Base-by-base conservation (phyloP, 2,888 invertebrate species). In the Odontomyia ornata region DNA sequence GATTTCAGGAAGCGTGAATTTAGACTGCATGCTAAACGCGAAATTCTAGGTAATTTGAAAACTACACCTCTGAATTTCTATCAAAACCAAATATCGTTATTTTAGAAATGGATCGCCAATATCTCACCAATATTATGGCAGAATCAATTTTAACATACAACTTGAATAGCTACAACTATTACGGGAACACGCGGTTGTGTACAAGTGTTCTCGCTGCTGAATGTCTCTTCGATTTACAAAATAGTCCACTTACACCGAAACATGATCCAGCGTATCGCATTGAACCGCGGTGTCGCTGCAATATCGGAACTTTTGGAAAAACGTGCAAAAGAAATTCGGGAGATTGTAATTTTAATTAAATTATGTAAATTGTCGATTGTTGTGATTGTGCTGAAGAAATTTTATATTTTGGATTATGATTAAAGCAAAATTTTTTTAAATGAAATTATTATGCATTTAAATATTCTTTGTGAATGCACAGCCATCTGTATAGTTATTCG, bases 111-210 rank as follows among this genome's bases (percentile, higher is more conserved):
- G 84, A 86, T 79, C 82, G 81, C 0, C 76, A 83, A 27, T 86
- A 84, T 73, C 80, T 86, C 0, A 80, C 82, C n/a, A 81, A 82
- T 28, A 81, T 84, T 77, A 83, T 85, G 72, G 79, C 84, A 1
- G 78, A 81, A 36, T 84, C 85, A 3, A 85, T 86, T 43, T 81
- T 86, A 1, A 82, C 84, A 52, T 84, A 82, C 75, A 83, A 84
- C 0, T 77, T 82, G 0, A 86, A 86, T 75, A 80, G 81, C 0
- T 82, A 83, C 1, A 84, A 86, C 80, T 86, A 82, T 15, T 80
- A 83, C 36, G 81, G 85, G 0, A 82, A 82, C 27, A 36, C 84
- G 0, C 81, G 82, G 64, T 76, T 86, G 18, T 83, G 85, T 7
- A 82, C 82, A 3, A 83, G 82, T 73, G 83, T 83, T 2, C 67